Percentiles rank a stretch among this genome's conserved stretches.
Evolutionary conservation across 2,888 invertebrate genomes (phyloP).

Genomic region (Pollenia angustigena): DNA sequence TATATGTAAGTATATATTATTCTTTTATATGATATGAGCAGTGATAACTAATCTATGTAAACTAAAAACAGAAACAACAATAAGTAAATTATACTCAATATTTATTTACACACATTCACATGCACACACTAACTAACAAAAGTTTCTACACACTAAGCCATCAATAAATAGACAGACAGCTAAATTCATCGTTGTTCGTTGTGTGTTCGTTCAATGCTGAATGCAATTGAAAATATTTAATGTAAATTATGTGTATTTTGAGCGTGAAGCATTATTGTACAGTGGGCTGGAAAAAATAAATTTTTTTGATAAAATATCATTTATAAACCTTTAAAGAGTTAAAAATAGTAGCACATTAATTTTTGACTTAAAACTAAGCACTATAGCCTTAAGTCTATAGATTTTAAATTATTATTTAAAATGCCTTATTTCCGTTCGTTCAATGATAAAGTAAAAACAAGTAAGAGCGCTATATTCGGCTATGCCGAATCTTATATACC

Average conservation of each 20-base stretch:
- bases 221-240: constrained; percentile 35
- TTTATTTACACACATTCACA: constrained; percentile 33
- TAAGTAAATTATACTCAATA: constrained; percentile 71
- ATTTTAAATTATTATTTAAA: too few species aligned
- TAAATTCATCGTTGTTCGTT: constrained; percentile 32
- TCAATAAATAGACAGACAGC: neutral
- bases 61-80: constrained; percentile 67
- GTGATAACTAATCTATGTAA: constrained; percentile 71
- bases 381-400: too few species aligned
- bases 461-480: too few species aligned
- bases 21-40: constrained; percentile 59
- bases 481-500: too few species aligned
- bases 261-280: neutral
- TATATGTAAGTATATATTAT: neutral
- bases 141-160: neutral
- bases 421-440: too few species aligned
- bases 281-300: constrained; percentile 4
- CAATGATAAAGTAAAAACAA: too few species aligned
- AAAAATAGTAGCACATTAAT: too few species aligned
- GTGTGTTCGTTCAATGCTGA: neutral
- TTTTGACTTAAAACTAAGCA: too few species aligned
- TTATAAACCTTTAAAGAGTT: too few species aligned
- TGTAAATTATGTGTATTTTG: constrained; percentile 44
- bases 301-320: neutral
- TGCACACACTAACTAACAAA: neutral